Evolutionary conservation across 2,888 invertebrate species (phyloP), one percentile per base, ranked within the genome.

Genomic region (Drosophila anomalipes): DNA sequence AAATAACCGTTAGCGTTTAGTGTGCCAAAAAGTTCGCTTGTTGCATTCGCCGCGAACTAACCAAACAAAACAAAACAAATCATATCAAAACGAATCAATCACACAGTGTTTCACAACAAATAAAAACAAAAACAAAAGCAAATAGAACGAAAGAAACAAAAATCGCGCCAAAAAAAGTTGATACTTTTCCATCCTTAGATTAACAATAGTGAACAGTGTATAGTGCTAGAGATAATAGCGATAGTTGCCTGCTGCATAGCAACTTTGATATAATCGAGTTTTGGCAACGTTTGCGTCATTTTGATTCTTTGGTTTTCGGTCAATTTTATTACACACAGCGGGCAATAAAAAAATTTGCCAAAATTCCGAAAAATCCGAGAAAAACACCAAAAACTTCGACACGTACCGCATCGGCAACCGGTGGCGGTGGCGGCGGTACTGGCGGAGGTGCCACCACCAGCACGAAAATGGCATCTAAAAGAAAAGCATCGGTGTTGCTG

Each of bases 391-490:
- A 92, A 91, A 89, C 91, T 80, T 92, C 92, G 91, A 91, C 91
- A 91, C 92, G 92, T 91, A 89, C 92, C 82, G 91, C 91, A 92
- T 92, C 92, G 91, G 91, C 91, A 89, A 91, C 91, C 83, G 91
- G 91, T 87, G 92, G 91, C 83, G 91, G 92, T 82, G 91, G 91
- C 86, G 91, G 91, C 86, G 91, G 90, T 90, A 91, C 90, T 85
- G 92, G 91, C 81, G 91, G 92, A 80, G 91, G 91, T 86, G 92
- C 91, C 88, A 91, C 89, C 88, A 91, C 89, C 88, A 91, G 88
- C 84, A 92, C 91, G 70, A 93, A 91, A 87, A 93, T 94, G 93
- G 93, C 93, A 85, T 93, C 93, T 78, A 94, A 94, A 91, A 91
- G 93, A 84, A 94, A 94, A 91, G 93, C 94, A 70, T 93, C 93